Conservation (phyloP, 2,113 vertebrate species). For the Delphinus delphis region DNA sequence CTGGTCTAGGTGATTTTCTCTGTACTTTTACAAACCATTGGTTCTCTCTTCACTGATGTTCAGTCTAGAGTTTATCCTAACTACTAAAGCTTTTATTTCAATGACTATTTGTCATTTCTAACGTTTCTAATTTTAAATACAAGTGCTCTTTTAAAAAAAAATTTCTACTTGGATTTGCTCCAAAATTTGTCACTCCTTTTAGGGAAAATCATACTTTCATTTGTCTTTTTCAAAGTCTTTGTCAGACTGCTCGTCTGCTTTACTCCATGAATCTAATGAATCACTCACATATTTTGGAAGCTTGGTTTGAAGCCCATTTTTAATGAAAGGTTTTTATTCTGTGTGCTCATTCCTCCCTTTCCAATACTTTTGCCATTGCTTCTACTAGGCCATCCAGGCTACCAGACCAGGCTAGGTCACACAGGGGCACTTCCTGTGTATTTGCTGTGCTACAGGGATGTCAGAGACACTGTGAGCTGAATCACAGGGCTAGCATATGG, state of each 20-base stretch:
- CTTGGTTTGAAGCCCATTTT: constrained; percentile 32
- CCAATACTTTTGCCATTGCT: neutral
- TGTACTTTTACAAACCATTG: neutral
- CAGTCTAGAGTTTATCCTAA: neutral
- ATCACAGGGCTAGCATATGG: neutral
- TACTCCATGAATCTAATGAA: neutral
- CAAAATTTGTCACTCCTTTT: constrained; percentile 2
- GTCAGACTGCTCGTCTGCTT: neutral
- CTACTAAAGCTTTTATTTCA: neutral
- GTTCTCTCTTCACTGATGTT: neutral
- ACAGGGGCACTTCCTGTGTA: neutral
- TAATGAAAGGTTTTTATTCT: neutral
- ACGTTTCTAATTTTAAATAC: constrained; percentile 37
- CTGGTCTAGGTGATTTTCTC: neutral
- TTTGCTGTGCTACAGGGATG: neutral
- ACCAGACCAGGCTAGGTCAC: neutral
- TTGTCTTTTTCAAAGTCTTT: constrained; percentile 27
- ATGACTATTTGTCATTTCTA: neutral
- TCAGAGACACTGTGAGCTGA: neutral
- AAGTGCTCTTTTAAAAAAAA: neutral
- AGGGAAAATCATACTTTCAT: neutral
- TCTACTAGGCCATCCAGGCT: neutral
- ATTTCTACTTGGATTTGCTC: constrained; percentile 1
- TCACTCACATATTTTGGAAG: neutral
- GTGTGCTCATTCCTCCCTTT: neutral